Percentiles rank a stretch among this genome's conserved stretches.
These are phyloP conservation scores for Drosophila insularis DNA, from an alignment of 1,140 invertebrate species.

Conservation along the genomic window DNA sequence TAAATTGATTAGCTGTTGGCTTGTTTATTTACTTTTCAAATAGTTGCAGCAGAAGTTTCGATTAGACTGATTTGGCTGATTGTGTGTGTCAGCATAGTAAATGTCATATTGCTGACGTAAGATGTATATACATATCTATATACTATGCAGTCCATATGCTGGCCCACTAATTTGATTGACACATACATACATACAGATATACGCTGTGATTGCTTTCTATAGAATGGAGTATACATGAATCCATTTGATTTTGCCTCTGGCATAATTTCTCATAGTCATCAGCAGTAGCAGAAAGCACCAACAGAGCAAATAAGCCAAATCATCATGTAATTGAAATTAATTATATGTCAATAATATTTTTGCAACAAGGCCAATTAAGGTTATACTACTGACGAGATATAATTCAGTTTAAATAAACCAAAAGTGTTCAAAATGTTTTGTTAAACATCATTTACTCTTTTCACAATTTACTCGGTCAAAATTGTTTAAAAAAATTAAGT, in stretches of 20 bases:
- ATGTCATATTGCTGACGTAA: constrained; percentile 48
- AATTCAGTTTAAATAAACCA: no score
- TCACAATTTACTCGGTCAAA: no score
- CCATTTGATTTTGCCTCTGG: constrained; percentile 36
- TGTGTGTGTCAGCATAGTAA: constrained; percentile 28
- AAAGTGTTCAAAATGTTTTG: not conserved
- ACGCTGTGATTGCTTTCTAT: constrained; percentile 4
- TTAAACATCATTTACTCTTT: no score
- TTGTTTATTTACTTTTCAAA: constrained; percentile 52
- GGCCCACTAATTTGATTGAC: constrained; percentile 14
- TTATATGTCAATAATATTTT: constrained; percentile 57
- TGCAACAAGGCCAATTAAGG: constrained; percentile 14
- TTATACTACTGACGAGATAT: not conserved
- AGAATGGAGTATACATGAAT: not conserved
- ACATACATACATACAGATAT: not conserved
- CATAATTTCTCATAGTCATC: constrained; percentile 45
- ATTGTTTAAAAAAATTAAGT: no score
- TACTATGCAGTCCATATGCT: not conserved
- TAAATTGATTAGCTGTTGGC: constrained; percentile 17
- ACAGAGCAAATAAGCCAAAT: constrained; percentile 18
- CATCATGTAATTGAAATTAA: constrained; percentile 56
- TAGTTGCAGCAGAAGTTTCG: constrained; percentile 45
- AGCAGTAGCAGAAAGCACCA: constrained; percentile 20
- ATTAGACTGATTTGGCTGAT: constrained; percentile 19
- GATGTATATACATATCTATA: not conserved